Evolutionary conservation across 2,797 vertebrate genomes (phyloP), one percentile per base, ranked within the genome.

Genomic region (Alexandromys oeconomus): DNA sequence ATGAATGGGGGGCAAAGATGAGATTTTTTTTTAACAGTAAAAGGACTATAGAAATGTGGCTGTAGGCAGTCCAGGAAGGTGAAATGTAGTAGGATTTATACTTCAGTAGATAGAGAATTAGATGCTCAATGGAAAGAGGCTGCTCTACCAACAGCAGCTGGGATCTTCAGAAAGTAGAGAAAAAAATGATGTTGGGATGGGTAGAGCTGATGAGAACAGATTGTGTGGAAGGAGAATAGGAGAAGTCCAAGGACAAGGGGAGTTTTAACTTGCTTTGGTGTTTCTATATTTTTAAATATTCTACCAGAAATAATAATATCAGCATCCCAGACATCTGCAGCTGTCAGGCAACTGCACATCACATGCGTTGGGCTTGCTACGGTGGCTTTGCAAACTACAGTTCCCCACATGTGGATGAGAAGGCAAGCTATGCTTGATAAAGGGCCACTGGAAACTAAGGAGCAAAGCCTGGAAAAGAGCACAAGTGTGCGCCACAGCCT

Each of bases 231-330:
- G 77, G 21, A 95, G 80, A 57, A 25, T 17, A 65, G 4, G 15
- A 40, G 10, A 81, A 46, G 1, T 74, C 29, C 19, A 92, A 77
- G 37, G 4, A 69, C 19, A 10, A 81, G 21, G 27, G 7, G 37
- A 6, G 73, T 67, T 31, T 84, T 46, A 84, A 96, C 92, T 91
- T 46, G 67, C 43, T 73, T 90, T 77, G 15, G 46, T 11, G 13
- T 77, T 0, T 92, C 54, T 86, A 4, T 31, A 63, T 61, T 93
- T 94, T 93, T 74, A 74, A 93, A 57, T 14, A 89, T 92, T 43
- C 89, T 63, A 10, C 51, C 76, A 31, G 46, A 95, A 92, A 85
- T 69, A 89, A 87, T 80, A 78, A 31, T 29, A 86, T 48, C 87
- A 91, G 54, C 37, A 54, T 61, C 51, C 74, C 31, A 87, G 63